Evolutionary conservation across 2,888 invertebrate species (phyloP).

Genomic region (Ischnura elegans): DNA sequence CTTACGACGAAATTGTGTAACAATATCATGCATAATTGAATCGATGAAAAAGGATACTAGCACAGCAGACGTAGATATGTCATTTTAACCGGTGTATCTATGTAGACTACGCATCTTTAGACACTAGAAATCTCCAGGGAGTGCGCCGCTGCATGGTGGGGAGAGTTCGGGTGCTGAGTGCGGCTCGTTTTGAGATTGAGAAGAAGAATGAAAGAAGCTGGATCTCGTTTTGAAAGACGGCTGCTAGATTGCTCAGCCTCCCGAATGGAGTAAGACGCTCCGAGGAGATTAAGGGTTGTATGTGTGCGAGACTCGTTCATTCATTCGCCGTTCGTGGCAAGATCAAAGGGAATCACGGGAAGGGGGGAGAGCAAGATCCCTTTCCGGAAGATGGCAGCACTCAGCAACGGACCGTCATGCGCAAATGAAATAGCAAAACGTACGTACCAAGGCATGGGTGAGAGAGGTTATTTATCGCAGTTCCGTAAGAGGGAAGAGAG

Average conservation of each 20-base stretch:
- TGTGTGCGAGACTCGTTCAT: background rate
- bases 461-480: background rate
- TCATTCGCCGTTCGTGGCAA: background rate
- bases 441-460: background rate
- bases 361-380: background rate
- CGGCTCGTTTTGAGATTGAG: background rate
- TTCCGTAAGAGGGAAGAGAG: background rate
- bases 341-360: background rate
- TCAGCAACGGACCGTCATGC: background rate
- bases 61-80: no score
- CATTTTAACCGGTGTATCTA: no score
- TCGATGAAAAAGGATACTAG: no score
- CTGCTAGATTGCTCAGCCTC: background rate
- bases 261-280: conserved; percentile 2
- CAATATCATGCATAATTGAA: no score
- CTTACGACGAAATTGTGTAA: no score
- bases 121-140: no score
- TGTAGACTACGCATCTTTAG: no score
- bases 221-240: background rate
- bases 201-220: background rate
- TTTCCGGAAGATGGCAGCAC: background rate
- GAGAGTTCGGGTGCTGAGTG: background rate
- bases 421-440: background rate
- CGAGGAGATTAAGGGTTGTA: background rate
- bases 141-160: no score